Percentiles rank a stretch among this genome's conserved stretches.
These are phyloP conservation scores for Heteropelma amictum DNA, from an alignment of 2,888 invertebrate genomes.

Conservation along the genomic window DNA sequence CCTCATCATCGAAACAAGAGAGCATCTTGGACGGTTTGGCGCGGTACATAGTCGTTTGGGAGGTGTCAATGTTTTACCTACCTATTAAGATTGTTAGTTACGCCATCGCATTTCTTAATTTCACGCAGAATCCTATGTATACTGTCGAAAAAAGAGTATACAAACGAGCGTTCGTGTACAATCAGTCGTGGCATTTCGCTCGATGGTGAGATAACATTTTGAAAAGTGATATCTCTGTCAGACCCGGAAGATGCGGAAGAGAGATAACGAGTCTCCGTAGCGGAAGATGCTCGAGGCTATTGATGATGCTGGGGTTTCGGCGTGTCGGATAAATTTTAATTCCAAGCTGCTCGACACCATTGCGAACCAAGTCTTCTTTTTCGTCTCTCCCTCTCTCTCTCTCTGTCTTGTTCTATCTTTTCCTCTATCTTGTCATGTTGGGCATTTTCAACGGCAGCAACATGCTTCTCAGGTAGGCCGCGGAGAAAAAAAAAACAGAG, in stretches of 20 bases:
- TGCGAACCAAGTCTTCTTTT: slow-evolving; percentile 3
- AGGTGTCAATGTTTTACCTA: slow-evolving; percentile 76
- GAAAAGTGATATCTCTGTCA: slow-evolving; percentile 37
- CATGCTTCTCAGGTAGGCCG: slow-evolving; percentile 30
- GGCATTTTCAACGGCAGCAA: slow-evolving; percentile 37
- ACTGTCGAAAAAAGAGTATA: background rate
- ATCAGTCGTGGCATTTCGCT: background rate
- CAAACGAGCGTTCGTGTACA: background rate
- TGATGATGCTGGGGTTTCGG: slow-evolving; percentile 29
- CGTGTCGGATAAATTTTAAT: slow-evolving; percentile 7
- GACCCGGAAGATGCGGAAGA: slow-evolving; percentile 12
- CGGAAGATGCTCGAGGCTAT: slow-evolving; percentile 17
- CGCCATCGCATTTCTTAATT: slow-evolving; percentile 7
- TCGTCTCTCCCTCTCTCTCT: background rate
- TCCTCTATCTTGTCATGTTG: background rate
- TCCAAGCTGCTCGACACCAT: slow-evolving; percentile 21
- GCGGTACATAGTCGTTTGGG: slow-evolving; percentile 22
- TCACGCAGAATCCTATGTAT: background rate
- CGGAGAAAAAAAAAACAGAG: slow-evolving; percentile 6
- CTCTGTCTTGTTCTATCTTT: background rate
- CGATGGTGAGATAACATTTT: slow-evolving; percentile 6
- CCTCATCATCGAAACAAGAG: background rate
- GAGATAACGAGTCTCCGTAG: slow-evolving; percentile 35
- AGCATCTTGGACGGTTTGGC: slow-evolving; percentile 30
- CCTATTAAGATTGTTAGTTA: slow-evolving; percentile 67